Evolutionary conservation across 1,140 invertebrate species (phyloP), one percentile per base, ranked within the genome.

Genomic region (Hormaphis cornu): DNA sequence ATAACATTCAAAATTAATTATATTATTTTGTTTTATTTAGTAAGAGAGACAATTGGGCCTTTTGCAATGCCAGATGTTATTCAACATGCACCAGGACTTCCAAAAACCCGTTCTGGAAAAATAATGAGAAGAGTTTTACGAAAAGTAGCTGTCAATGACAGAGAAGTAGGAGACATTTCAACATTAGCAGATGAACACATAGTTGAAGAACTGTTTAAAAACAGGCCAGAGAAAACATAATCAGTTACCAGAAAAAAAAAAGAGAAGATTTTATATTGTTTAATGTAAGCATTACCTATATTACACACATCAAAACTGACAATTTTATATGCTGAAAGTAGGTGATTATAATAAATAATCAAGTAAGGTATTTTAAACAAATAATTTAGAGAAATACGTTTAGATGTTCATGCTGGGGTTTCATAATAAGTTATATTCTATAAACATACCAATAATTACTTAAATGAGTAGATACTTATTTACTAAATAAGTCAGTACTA

Each of bases 41-140:
- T 98, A 1, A 84, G 96, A 56, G 86, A 89, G 71, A 90, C 89
- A 74, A 99, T 99, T 72, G 96, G 96, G 12, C 89, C 95, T 2
- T 97, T 99, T 80, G 97, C 96, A 3, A 86, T 90, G 76, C 97
- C 97, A 0, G 97, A 99, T 75, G 85, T 90, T 6, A 88, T 99
- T 48, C 95, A 98, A 74, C 84, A 90, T 75, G 93, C 94, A 2
- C 91, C 93, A 5, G 88, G 86, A 2, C 80, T 99, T 58, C 96
- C 97, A 1, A 99, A 99, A 80, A 98, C 97, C 0, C 84, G 96
- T 42, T 98, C 95, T 2, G 97, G 97, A 3, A 99, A 99, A 80
- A 98, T 98, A 50, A 98, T 98, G 93, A 84, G 97, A 48, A 82
- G 97, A 72, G 88, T 98, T 58, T 79, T 98, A 30, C 82, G 95